phyloP scores from a whole-genome alignment of 2,797 vertebrate species.

The Sebastiscus tertius region DNA sequence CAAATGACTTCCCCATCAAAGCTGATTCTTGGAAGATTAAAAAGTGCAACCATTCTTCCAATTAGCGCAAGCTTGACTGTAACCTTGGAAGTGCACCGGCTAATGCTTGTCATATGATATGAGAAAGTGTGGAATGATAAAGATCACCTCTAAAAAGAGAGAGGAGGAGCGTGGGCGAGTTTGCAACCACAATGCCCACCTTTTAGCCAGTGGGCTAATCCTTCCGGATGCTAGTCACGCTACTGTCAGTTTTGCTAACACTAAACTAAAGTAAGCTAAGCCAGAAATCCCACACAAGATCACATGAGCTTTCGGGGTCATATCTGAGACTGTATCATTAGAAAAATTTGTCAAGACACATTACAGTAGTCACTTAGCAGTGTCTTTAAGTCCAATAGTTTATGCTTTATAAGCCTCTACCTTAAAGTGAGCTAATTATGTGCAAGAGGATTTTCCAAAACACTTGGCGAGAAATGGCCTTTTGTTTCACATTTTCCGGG shows the following conservation, averaged over 20 bases:
- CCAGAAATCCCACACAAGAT: constrained; percentile 47
- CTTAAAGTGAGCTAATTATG: constrained; percentile 36
- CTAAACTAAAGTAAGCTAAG: constrained; percentile 46
- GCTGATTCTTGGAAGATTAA: constrained; percentile 50
- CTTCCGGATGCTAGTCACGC: constrained; percentile 64
- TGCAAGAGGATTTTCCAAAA: constrained; percentile 33
- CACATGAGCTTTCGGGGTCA: constrained; percentile 55
- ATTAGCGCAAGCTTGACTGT: constrained; percentile 43
- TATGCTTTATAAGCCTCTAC: neutral
- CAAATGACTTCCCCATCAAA: constrained; percentile 51
- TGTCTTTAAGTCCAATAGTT: neutral
- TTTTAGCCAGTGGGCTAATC: constrained; percentile 63
- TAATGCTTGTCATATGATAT: constrained; percentile 70
- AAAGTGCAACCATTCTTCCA: constrained; percentile 27
- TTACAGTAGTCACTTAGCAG: constrained; percentile 14
- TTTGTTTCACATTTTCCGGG: constrained; percentile 19
- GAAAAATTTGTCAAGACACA: constrained; percentile 40
- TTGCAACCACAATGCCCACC: constrained; percentile 36
- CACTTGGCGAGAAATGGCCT: neutral
- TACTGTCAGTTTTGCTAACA: constrained; percentile 55
- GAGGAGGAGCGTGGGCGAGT: neutral
- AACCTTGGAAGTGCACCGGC: constrained; percentile 24
- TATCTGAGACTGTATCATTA: constrained; percentile 36
- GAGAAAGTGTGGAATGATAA: constrained; percentile 39
- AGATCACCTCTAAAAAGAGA: constrained; percentile 38